Evolutionary conservation across 1,140 invertebrate species (phyloP).

Genomic region (Mamestra configurata): DNA sequence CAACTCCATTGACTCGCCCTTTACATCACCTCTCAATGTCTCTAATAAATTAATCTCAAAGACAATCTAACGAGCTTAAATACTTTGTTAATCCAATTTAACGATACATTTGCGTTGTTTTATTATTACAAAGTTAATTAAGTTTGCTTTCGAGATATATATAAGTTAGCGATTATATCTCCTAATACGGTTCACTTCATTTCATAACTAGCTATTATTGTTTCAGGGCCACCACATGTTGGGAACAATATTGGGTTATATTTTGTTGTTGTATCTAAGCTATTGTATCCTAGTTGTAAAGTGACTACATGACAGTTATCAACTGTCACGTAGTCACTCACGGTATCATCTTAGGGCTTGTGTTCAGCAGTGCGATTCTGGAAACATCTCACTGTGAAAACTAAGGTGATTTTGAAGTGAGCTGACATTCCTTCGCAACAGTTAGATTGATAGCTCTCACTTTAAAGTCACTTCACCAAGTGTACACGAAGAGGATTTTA

Average conservation of each 20-base stretch:
- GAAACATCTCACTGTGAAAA: too few species aligned
- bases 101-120: slow-evolving; percentile 55
- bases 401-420: too few species aligned
- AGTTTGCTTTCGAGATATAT: slow-evolving; percentile 37
- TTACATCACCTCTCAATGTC: not conserved
- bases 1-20: not conserved
- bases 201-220: not conserved
- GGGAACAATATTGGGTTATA: not conserved
- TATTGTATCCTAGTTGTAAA: not conserved
- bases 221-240: not conserved
- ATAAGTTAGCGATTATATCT: not conserved
- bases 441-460: too few species aligned
- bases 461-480: too few species aligned
- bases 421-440: too few species aligned
- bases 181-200: not conserved
- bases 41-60: slow-evolving; percentile 18
- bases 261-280: not conserved
- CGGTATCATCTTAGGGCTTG: not conserved
- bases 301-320: too few species aligned
- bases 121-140: slow-evolving; percentile 68
- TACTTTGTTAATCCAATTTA: slow-evolving; percentile 17
- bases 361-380: too few species aligned
- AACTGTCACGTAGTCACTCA: too few species aligned
- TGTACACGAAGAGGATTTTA: too few species aligned
- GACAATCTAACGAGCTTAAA: not conserved